Evolutionary conservation across 2,797 vertebrate species (phyloP).

Genomic region (Anisognathus igniventris): DNA sequence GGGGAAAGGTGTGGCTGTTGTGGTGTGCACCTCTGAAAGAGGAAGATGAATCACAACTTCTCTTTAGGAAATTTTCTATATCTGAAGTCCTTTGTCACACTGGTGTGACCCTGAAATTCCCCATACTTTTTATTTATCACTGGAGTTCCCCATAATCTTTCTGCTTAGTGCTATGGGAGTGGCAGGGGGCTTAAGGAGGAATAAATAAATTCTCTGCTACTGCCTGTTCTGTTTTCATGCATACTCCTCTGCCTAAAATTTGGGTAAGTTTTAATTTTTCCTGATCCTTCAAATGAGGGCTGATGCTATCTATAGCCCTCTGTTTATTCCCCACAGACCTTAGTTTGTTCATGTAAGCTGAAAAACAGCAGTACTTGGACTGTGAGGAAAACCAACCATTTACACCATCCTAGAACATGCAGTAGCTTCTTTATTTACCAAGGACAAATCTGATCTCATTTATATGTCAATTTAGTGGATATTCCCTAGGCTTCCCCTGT

Average conservation of each 20-base stretch:
- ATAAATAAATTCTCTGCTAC: neutral
- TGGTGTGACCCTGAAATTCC: neutral
- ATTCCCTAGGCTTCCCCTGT: neutral
- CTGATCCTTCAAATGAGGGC: neutral
- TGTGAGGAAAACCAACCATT: neutral
- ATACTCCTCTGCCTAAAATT: constrained; percentile 3
- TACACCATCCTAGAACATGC: neutral
- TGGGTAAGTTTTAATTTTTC: constrained; percentile 9
- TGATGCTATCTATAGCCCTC: neutral
- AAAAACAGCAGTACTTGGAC: constrained; percentile 10
- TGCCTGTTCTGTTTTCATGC: neutral
- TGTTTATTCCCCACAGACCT: constrained; percentile 9
- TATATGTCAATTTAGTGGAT: neutral
- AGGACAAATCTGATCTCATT: constrained; percentile 26
- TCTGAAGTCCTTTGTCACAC: neutral
- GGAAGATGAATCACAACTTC: neutral
- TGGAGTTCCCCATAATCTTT: neutral
- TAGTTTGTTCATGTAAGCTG: neutral
- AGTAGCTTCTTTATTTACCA: constrained; percentile 27
- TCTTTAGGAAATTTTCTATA: neutral
- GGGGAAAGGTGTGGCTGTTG: neutral
- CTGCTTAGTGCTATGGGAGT: neutral
- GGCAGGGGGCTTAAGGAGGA: neutral
- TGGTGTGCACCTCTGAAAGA: neutral
- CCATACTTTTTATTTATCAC: neutral